Evolutionary conservation across 2,797 vertebrate genomes (phyloP).

Genomic region (Taeniopygia guttata): DNA sequence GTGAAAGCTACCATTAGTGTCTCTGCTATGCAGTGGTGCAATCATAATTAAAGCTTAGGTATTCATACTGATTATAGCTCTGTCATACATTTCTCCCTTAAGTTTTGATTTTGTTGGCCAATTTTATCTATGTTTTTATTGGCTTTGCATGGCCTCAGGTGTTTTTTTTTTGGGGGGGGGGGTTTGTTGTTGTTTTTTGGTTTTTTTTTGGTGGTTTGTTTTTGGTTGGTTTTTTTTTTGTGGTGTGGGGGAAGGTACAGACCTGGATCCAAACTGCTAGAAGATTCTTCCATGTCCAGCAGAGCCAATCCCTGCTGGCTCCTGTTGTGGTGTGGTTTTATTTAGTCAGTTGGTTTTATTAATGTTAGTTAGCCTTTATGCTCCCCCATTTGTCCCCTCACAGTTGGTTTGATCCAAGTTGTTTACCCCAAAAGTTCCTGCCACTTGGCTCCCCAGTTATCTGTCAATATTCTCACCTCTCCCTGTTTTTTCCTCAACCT

Average conservation of each 20-base stretch:
- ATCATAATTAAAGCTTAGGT: background rate
- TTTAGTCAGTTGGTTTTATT: no score
- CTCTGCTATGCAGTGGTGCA: background rate
- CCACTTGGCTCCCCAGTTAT: no score
- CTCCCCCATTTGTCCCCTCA: no score
- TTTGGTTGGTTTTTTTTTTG: background rate
- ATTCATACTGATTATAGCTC: background rate
- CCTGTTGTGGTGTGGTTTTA: no score
- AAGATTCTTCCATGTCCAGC: background rate
- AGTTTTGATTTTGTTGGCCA: background rate
- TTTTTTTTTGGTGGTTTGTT: no score
- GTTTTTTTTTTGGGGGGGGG: no score
- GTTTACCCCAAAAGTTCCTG: no score
- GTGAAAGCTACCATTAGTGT: background rate
- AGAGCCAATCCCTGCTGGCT: background rate
- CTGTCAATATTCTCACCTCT: no score
- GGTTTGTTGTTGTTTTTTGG: background rate
- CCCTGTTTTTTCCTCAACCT: no score
- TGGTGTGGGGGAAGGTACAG: fast-evolving
- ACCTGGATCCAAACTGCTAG: background rate
- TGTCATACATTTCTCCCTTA: background rate
- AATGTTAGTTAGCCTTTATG: no score
- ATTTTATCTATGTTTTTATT: background rate
- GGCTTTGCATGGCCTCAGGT: background rate
- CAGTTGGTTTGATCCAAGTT: no score